Evolutionary conservation across 2,797 vertebrate species (phyloP), one percentile per base, ranked within the genome.

Genomic region (Uromys caudimaculatus): DNA sequence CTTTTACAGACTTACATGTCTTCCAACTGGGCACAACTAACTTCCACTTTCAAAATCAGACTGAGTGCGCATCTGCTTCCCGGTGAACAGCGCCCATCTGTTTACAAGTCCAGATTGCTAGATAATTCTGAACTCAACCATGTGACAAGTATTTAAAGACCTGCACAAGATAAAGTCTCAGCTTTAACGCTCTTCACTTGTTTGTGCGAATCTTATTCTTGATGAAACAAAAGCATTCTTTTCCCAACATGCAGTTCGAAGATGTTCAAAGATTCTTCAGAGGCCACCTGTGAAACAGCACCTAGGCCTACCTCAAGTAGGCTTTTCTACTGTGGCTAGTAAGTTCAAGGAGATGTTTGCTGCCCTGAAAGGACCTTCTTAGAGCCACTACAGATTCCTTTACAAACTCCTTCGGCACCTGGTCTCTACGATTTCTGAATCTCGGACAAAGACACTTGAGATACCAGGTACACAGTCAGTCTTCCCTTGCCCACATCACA

Each of bases 61-160:
- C 27, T 67, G 8, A 35, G 56, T 93, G 93, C 60, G 92, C 83
- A 93, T 97, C 89, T 88, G 91, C 93, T 97, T 95, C 71, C 96
- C 62, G 56, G 87, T 79, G 3, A 5, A 0, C 24, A 97, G 90
- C 29, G 62, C 93, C 94, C 94, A 58, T 97, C 91, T 90, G 90
- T 95, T 96, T 97, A 44, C 21, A 11, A 86, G 92, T 79, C 82
- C 85, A 88, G 86, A 97, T 89, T 96, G 95, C 95, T 79, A 94
- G 94, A 97, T 91, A 94, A 94, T 88, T 89, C 62, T 81, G 95
- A 96, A 85, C 8, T 56, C 38, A 94, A 92, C 73, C 91, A 93
- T 23, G 96, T 95, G 97, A 97, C 96, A 97, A 97, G 88, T 82
- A 98, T 96, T 97, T 9, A 10, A 97, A 97, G 95, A 98, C 96